phyloP scores from a whole-genome alignment of 2,888 invertebrate genomes.

The Drosophila neotestacea region DNA sequence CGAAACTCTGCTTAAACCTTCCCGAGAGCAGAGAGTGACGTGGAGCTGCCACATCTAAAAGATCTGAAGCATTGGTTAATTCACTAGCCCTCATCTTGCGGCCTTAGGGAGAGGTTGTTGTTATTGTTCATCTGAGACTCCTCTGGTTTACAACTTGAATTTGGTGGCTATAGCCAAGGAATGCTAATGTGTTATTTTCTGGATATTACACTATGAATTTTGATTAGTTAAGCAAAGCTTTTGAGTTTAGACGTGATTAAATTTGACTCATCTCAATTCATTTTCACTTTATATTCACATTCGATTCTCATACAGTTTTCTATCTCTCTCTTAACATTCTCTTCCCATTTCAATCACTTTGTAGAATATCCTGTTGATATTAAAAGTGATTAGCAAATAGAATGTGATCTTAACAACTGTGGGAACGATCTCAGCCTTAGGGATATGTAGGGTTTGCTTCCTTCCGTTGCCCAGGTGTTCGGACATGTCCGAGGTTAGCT shows the following conservation, averaged over 20 bases:
- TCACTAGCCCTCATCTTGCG: constrained; percentile 1
- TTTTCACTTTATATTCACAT: neutral
- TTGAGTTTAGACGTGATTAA: neutral
- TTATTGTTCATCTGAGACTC: neutral
- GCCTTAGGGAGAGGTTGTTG: neutral
- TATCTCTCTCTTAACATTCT: neutral
- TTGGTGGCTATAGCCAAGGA: constrained; percentile 12
- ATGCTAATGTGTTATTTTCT: neutral
- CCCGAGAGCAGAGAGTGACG: constrained; percentile 87
- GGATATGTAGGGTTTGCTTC: constrained; percentile 30
- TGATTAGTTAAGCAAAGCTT: constrained; percentile 19
- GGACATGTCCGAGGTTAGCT: constrained; percentile 55
- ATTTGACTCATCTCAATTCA: too few species aligned
- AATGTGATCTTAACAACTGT: constrained; percentile 34
- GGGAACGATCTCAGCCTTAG: constrained; percentile 39
- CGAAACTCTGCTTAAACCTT: constrained; percentile 90
- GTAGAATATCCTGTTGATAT: neutral
- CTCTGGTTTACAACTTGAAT: constrained; percentile 15
- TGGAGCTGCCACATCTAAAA: constrained; percentile 86
- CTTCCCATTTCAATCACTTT: constrained; percentile 1
- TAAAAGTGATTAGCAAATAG: constrained; percentile 6
- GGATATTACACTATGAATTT: constrained; percentile 9
- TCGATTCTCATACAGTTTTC: neutral
- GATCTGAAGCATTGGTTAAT: neutral
- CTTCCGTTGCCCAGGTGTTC: constrained; percentile 68